Base-by-base conservation (phyloP, 2,888 invertebrate species). In the Phyto melanocephala region DNA sequence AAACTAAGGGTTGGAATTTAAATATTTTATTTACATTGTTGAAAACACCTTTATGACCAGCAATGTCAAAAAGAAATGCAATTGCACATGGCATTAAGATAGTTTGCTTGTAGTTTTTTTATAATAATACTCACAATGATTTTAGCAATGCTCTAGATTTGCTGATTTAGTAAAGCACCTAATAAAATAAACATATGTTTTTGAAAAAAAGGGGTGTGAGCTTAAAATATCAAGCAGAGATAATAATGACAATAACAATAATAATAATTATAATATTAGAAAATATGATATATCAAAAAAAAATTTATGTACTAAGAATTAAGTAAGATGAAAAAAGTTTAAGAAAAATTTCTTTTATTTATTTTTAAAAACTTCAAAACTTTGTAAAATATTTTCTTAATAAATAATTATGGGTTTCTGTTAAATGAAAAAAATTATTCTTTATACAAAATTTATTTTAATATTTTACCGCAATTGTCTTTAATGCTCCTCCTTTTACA, bases 401-500 rank as follows among this genome's bases (percentile, higher is more conserved):
- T n/a, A n/a, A n/a, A n/a, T n/a, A n/a, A n/a, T n/a, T n/a, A n/a
- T n/a, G n/a, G n/a, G n/a, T n/a, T n/a, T n/a, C n/a, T n/a, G n/a
- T n/a, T n/a, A n/a, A n/a, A n/a, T n/a, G n/a, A n/a, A 17, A 13
- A 24, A 35, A 50, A 17, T 58, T 11, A 8, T 20, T 50, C 17
- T 40, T 54, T n/a, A 37, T 24, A 40, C 28, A 7, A 28, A 50
- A 40, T 68, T 40, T 28, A 54, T 8, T 24, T 40, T n/a, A n/a
- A 50, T 1, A 0, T 17, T 35, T 28, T 2, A 22, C 17, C 47
- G 20, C n/a, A 13, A 15, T 62, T 13, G 33, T 2, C n/a, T n/a
- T 40, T 11, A 42, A 20, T 54, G 79, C 79, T 82, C 82, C 82
- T 52, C 82, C 82, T 56, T 65, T 71, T 79, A 54, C 79, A 79